A percentile compares a stretch with the other conserved stretches of the same genome.
These are phyloP conservation scores for Drosophila helvetica DNA, from an alignment of 2,888 invertebrate genomes.

Conservation along the genomic window DNA sequence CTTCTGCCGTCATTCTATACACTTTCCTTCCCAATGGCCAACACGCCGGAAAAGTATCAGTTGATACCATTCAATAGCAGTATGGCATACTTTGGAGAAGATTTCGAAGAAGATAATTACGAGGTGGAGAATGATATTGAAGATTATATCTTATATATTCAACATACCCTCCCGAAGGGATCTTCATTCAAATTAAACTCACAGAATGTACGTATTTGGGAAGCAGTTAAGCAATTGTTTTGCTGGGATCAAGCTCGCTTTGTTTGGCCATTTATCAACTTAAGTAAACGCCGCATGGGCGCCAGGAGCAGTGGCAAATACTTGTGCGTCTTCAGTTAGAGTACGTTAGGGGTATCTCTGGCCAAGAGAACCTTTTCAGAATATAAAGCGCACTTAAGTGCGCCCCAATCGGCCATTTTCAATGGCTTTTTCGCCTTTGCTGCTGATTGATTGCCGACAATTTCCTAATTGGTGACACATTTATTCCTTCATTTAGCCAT, in stretches of 20 bases:
- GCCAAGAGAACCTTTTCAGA: constrained; percentile 35
- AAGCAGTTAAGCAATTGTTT: too few relatives aligned
- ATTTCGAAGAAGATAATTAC: too few relatives aligned
- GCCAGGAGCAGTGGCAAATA: not conserved
- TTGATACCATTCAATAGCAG: too few relatives aligned
- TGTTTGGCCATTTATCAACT: constrained; percentile 36
- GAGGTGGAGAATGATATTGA: too few relatives aligned
- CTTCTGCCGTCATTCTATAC: too few relatives aligned
- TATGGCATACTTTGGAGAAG: too few relatives aligned
- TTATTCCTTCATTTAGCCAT: constrained; percentile 31
- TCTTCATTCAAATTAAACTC: not conserved
- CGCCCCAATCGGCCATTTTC: constrained; percentile 36
- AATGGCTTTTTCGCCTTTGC: constrained; percentile 10
- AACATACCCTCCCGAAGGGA: too few relatives aligned
- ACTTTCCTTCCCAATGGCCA: too few relatives aligned
- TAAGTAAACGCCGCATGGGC: constrained; percentile 33
- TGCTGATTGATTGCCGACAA: constrained; percentile 39
- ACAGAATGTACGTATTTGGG: too few relatives aligned
- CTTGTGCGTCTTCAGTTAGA: constrained; percentile 37
- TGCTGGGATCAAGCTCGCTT: not conserved
- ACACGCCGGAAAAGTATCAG: too few relatives aligned
- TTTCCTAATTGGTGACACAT: constrained; percentile 50
- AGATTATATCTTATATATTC: too few relatives aligned
- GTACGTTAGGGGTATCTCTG: constrained; percentile 30
- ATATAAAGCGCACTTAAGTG: constrained; percentile 39